A percentile compares a stretch with the other conserved stretches of the same genome.
Conservation (phyloP, 2,888 invertebrate genomes). For the Polietes domitor region DNA sequence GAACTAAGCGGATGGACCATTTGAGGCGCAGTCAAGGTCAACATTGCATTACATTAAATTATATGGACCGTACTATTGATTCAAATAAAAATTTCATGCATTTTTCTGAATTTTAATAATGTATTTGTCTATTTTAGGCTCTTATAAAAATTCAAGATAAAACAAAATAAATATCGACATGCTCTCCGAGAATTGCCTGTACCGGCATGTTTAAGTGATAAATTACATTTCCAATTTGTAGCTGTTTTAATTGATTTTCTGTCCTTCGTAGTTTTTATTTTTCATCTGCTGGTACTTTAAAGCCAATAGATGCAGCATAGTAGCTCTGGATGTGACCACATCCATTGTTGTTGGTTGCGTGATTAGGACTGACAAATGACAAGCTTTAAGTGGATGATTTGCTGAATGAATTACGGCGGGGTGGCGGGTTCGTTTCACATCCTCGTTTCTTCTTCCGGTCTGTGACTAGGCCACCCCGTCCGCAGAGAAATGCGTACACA, state of each 20-base stretch:
- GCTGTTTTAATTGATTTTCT: not conserved
- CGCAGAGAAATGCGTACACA: not conserved
- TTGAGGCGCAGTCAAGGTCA: too few species aligned
- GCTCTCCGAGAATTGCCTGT: not conserved
- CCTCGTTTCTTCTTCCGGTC: not conserved
- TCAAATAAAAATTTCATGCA: too few species aligned
- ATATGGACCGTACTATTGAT: too few species aligned
- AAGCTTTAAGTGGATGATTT: not conserved
- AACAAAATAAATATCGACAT: too few species aligned
- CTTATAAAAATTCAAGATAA: too few species aligned
- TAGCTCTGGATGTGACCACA: not conserved
- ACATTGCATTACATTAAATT: too few species aligned
- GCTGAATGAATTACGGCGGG: not conserved
- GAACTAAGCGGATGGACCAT: too few species aligned
- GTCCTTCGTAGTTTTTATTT: not conserved
- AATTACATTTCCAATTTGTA: not conserved
- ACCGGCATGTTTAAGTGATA: not conserved
- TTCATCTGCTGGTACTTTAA: not conserved
- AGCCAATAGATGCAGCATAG: not conserved
- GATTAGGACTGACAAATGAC: not conserved
- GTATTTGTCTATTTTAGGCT: too few species aligned
- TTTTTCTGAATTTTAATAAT: too few species aligned
- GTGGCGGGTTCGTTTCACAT: not conserved
- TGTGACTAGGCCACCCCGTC: not conserved
- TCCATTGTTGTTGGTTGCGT: not conserved